Percentiles rank a stretch among this genome's conserved stretches.
These are phyloP conservation scores for Platynereis dumerilii DNA, from an alignment of 2,888 invertebrate species.

Conservation along the genomic window DNA sequence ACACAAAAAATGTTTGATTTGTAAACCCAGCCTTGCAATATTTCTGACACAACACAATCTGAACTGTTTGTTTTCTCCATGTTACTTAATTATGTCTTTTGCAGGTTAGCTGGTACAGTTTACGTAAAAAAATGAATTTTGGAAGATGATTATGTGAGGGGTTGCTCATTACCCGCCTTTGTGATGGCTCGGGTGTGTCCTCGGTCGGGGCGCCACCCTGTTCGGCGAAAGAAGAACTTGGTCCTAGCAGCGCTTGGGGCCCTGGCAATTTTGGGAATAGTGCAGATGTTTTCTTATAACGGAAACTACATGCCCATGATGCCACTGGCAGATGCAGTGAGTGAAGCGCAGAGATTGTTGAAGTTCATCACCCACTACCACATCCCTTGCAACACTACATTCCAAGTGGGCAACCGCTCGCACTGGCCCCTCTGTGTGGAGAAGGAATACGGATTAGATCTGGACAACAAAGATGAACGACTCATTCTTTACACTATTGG, in stretches of 20 bases:
- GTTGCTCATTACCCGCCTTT: too few species aligned
- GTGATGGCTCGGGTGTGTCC: conserved; percentile 26
- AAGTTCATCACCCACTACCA: conserved; percentile 54
- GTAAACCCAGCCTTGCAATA: too few species aligned
- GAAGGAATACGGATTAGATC: conserved; percentile 44
- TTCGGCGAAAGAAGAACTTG: conserved; percentile 33
- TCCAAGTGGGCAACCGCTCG: conserved; percentile 47
- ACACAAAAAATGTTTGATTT: too few species aligned
- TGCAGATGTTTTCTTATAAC: conserved; percentile 26
- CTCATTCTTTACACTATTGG: conserved; percentile 52
- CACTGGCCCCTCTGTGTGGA: conserved; percentile 54
- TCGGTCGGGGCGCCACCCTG: conserved; percentile 26
- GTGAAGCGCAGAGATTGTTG: conserved; percentile 52
- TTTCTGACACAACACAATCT: too few species aligned
- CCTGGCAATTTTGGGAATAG: conserved; percentile 17
- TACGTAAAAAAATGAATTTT: too few species aligned
- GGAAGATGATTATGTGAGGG: too few species aligned
- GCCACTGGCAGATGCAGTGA: conserved; percentile 51
- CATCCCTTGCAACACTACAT: conserved; percentile 52
- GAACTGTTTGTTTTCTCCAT: too few species aligned
- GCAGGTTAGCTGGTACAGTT: too few species aligned
- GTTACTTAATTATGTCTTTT: too few species aligned
- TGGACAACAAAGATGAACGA: conserved; percentile 39
- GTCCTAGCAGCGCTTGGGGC: conserved; percentile 20
- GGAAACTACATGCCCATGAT: conserved; percentile 51